Percentiles rank a stretch among this genome's conserved stretches.
Conservation (phyloP, 1,140 invertebrate genomes). For the Pseudachorutes palmiensis region DNA sequence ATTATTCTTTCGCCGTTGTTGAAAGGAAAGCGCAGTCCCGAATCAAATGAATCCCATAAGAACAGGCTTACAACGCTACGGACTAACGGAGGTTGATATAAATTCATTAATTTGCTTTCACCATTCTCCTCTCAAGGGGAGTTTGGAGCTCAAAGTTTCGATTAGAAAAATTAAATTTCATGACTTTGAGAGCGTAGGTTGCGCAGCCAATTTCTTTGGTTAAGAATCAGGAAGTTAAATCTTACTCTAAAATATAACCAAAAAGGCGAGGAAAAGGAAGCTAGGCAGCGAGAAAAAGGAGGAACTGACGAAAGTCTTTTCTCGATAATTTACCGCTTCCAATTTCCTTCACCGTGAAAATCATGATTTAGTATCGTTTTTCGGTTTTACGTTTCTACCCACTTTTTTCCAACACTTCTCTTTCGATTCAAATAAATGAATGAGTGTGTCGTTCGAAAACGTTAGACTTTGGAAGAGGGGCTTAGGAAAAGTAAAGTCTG, state of each 20-base stretch:
- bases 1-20: slow-evolving; percentile 8
- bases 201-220: neutral
- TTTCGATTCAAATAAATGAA: neutral
- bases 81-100: too few relatives aligned
- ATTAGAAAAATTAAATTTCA: too few relatives aligned
- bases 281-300: neutral
- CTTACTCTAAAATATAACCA: neutral
- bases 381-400: slow-evolving; percentile 4
- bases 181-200: too few relatives aligned
- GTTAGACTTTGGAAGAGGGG: neutral
- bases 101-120: neutral
- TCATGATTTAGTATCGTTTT: slow-evolving; percentile 26
- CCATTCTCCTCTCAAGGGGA: too few relatives aligned
- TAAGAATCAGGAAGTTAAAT: neutral
- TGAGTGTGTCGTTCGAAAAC: neutral
- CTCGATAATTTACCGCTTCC: slow-evolving; percentile 27
- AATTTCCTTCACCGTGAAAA: slow-evolving; percentile 22
- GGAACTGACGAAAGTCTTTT: slow-evolving; percentile 25
- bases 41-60: neutral
- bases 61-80: neutral
- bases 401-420: slow-evolving; percentile 3
- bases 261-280: neutral
- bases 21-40: neutral
- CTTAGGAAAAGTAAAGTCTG: slow-evolving; percentile 5
- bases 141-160: too few relatives aligned